A percentile compares a stretch with the other conserved stretches of the same genome.
Evolutionary conservation across 2,113 vertebrate genomes (phyloP).

Genomic region (Morone chrysops): DNA sequence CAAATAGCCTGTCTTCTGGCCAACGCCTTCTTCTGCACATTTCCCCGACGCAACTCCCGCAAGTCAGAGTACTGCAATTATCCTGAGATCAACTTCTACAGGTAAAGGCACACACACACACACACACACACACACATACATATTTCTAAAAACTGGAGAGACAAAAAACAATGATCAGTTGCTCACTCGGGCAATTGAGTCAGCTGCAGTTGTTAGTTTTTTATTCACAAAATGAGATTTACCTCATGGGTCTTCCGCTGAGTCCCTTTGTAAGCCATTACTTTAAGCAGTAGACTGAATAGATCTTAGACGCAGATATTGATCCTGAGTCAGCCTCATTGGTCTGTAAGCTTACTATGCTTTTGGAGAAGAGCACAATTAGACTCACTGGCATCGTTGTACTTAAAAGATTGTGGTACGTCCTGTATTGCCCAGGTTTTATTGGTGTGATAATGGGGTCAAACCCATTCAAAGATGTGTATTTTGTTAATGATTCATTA

Average conservation of each 20-base stretch:
- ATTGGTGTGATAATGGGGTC: background rate
- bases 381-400: background rate
- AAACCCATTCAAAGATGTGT: background rate
- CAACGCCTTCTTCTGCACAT: slow-evolving; percentile 99
- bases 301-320: slow-evolving; percentile 14
- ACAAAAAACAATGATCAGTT: background rate
- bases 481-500: background rate
- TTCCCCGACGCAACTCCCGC: slow-evolving; percentile 95
- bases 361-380: background rate
- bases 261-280: slow-evolving; percentile 14
- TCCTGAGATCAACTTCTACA: slow-evolving; percentile 99
- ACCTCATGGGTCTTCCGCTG: background rate
- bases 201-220: slow-evolving; percentile 13
- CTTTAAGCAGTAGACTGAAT: slow-evolving; percentile 13
- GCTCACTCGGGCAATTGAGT: background rate
- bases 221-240: slow-evolving; percentile 26
- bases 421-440: background rate
- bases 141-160: background rate
- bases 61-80: slow-evolving; percentile 95
- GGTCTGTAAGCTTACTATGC: background rate
- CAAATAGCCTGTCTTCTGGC: slow-evolving; percentile 96
- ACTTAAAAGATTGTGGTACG: background rate
- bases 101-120: slow-evolving; percentile 82
- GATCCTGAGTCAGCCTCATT: slow-evolving; percentile 3
- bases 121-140: too few species aligned